Conservation (phyloP, 2,888 invertebrate species). For the Apotomis betuletana region DNA sequence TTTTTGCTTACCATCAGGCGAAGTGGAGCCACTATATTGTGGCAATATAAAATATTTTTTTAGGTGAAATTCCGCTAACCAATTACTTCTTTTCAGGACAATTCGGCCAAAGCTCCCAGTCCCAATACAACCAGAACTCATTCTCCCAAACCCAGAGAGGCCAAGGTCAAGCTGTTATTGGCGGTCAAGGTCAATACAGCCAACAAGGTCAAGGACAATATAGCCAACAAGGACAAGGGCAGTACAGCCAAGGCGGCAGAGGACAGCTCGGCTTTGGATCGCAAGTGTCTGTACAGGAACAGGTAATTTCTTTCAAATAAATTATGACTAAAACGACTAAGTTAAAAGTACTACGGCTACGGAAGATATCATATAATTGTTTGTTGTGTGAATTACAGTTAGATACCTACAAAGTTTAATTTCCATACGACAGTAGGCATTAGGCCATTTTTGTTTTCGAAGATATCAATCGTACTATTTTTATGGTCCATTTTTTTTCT, state of each 20-base stretch:
- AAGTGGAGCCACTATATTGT: no score
- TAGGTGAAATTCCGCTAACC: neutral
- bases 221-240: slow-evolving; percentile 47
- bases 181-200: slow-evolving; percentile 44
- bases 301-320: slow-evolving; percentile 3
- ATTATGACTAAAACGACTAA: no score
- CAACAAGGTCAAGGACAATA: slow-evolving; percentile 27
- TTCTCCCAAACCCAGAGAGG: slow-evolving; percentile 35
- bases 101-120: slow-evolving; percentile 15
- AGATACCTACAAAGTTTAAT: no score
- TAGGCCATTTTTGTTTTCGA: no score
- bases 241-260: slow-evolving; percentile 48
- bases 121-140: slow-evolving; percentile 21
- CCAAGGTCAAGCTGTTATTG: slow-evolving; percentile 33
- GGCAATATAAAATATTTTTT: no score
- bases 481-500: no score
- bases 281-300: slow-evolving; percentile 50
- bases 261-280: slow-evolving; percentile 54
- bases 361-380: no score
- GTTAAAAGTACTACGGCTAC: no score
- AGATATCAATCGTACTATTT: no score
- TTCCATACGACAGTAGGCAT: no score
- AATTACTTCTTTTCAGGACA: slow-evolving; percentile 19
- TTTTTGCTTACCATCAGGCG: no score
- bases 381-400: no score